Base-by-base conservation (phyloP, 2,888 invertebrate genomes). In the Azorinus chamasolen region DNA sequence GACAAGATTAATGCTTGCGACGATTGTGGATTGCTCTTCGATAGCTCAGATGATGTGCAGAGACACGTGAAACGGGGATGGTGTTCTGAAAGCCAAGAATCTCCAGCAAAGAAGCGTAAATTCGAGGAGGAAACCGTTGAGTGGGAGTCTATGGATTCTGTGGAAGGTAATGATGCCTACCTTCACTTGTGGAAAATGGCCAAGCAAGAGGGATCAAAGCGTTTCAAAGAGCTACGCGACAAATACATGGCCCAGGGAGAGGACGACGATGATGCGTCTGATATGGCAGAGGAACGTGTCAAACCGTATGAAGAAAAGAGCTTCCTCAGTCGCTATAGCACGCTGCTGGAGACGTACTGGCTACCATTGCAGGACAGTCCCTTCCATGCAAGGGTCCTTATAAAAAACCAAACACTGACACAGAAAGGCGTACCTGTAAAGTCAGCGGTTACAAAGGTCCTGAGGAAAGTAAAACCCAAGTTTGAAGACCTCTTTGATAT, bases 201-300 rank as follows among this genome's bases (percentile, higher is more conserved):
- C 57, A 3, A 50, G 45, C 22, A n/a, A 0, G 57, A 24, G 25
- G 43, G 58, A 5, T 32, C 41, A 71, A 16, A 48, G 39, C 39
- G 22, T 43, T 54, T 57, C 58, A 63, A 71, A 27, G 50, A 71
- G 51, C 27, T 71, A 41, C 57, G 57, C 58, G 58, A 71, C n/a
- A 63, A 57, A 50, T 63, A 41, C 25, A 55, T 71, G 25, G 43
- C 43, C 39, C 10, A 57, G 25, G 62, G 71, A 45, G 41, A 70
- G 50, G 50, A 50, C 32, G 63, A 64, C n/a, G n/a, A n/a, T n/a
- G n/a, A n/a, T n/a, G n/a, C n/a, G n/a, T n/a, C n/a, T n/a, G n/a
- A n/a, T n/a, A n/a, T n/a, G n/a, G n/a, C n/a, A n/a, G n/a, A n/a
- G n/a, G n/a, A n/a, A n/a, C n/a, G n/a, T n/a, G n/a, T n/a, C n/a